Evolutionary conservation across 2,888 invertebrate species (phyloP), one percentile per base, ranked within the genome.

Genomic region (Lumbricus terrestris): DNA sequence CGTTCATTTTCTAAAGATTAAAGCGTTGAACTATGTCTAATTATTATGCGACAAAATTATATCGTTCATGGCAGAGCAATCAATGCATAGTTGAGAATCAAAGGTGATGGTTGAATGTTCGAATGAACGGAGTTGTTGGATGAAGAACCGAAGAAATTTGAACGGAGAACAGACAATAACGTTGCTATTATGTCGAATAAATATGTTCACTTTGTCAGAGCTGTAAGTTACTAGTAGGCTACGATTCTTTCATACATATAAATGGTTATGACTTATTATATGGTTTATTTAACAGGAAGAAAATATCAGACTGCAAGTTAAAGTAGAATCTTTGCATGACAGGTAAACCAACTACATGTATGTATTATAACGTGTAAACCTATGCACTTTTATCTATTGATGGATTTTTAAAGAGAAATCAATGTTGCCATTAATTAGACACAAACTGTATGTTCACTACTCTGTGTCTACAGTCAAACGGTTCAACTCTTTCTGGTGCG

Each of bases 231-330:
- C n/a, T n/a, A n/a, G 47, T 23, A 11, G n/a, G 6, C 69, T n/a
- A n/a, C 69, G 5, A 69, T 69, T 29, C 69, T 13, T n/a, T 69
- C 29, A 69, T 13, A n/a, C n/a, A 8, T 69, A 8, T 69, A 69
- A 69, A 69, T n/a, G 29, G 69, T n/a, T 54, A 54, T 40, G 16
- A 42, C 18, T 18, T 47, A 42, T 18, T 4, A 20, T 16, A 54
- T 54, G 54, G 29, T 54, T 54, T 69, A 69, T 69, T 69, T 69
- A 35, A 85, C 85, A 85, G 85, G 85, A 85, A 85, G 85, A 85
- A 85, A 85, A 85, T 35, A 85, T 85, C 33, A 85, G 37, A 85
- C 85, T 85, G 34, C 85, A 85, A 23, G 85, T 85, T 35, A 85
- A 85, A 16, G 85, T 85, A 18, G 85, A 85, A 18, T 34, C 85